phyloP scores from a whole-genome alignment of 53 echinoderm and acorn worm species.

The Arbacia lixula region DNA sequence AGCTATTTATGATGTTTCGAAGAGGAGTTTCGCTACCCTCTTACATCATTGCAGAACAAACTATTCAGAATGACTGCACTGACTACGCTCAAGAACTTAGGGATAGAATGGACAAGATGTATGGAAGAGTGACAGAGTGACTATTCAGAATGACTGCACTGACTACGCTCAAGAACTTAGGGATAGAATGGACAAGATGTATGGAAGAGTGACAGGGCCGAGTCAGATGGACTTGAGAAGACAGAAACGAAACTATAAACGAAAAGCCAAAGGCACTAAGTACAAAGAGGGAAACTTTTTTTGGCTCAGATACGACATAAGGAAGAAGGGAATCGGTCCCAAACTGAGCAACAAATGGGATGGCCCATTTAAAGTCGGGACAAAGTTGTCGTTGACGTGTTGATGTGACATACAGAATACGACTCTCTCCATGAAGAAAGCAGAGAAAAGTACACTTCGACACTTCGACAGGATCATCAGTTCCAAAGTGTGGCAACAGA shows the following conservation, averaged over 20 bases:
- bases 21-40: slow-evolving; percentile 42
- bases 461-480: neutral
- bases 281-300: too few species aligned
- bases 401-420: neutral
- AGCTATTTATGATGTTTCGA: slow-evolving; percentile 66
- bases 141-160: neutral
- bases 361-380: too few species aligned
- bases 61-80: slow-evolving; percentile 13
- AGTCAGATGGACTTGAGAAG: neutral
- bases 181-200: slow-evolving; percentile 22
- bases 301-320: too few species aligned
- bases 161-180: too few species aligned
- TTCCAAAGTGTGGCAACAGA: neutral
- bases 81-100: slow-evolving; percentile 26
- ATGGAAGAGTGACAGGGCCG: neutral
- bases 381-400: slow-evolving; percentile 31
- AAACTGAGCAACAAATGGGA: too few species aligned
- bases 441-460: neutral
- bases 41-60: neutral
- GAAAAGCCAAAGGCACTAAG: neutral
- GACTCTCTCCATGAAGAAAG: neutral
- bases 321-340: too few species aligned
- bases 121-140: neutral
- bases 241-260: slow-evolving; percentile 23
- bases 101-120: slow-evolving; percentile 12